Conservation (phyloP, 1,140 invertebrate genomes). For the Telenomus remus region DNA sequence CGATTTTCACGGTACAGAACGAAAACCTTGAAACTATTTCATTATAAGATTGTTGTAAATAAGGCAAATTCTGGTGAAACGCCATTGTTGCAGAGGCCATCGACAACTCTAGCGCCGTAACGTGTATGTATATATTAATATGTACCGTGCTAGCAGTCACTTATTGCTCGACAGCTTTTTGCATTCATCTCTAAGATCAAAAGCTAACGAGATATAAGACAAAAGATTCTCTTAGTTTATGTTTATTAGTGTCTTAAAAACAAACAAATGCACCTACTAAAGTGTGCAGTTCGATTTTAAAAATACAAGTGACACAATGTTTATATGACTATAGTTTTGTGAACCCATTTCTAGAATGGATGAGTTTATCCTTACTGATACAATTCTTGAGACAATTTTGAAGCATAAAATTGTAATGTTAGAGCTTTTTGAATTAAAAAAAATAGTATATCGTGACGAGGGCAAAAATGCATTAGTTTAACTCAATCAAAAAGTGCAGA, state of each 20-base stretch:
- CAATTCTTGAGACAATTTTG: not conserved
- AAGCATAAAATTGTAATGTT: constrained; percentile 2
- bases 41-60: too few species aligned
- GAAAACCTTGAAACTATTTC: too few species aligned
- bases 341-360: too few species aligned
- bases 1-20: too few species aligned
- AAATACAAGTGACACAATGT: not conserved
- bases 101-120: too few species aligned
- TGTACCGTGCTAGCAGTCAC: constrained; percentile 10
- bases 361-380: not conserved
- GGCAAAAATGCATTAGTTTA: constrained; percentile 36
- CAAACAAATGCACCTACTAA: not conserved
- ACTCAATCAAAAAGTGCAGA: constrained; percentile 27
- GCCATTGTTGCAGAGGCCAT: too few species aligned
- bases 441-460: constrained; percentile 16
- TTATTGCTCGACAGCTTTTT: constrained; percentile 48
- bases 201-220: constrained; percentile 51
- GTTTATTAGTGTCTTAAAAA: constrained; percentile 24
- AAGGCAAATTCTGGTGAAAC: too few species aligned
- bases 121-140: too few species aligned
- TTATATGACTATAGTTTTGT: too few species aligned
- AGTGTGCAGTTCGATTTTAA: not conserved
- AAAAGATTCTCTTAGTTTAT: constrained; percentile 46
- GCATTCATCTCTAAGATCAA: constrained; percentile 44
- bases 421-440: constrained; percentile 40